A percentile compares a stretch with the other conserved stretches of the same genome.
These are phyloP conservation scores for Lycodopsis pacificus DNA, from an alignment of 2,797 vertebrate species.

Conservation along the genomic window DNA sequence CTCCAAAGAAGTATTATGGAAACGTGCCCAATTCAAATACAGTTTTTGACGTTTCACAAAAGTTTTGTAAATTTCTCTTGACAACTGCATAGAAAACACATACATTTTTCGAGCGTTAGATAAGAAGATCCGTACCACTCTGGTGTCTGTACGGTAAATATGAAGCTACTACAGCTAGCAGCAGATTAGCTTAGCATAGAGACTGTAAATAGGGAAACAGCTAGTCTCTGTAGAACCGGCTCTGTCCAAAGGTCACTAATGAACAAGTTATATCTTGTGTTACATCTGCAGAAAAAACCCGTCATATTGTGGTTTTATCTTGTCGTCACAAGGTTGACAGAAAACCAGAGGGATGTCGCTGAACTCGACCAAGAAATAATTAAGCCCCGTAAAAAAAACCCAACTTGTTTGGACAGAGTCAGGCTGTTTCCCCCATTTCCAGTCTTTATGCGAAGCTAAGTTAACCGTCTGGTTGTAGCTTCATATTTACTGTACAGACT, in stretches of 20 bases:
- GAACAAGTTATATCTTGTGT: constrained; percentile 1
- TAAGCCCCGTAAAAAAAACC: background rate
- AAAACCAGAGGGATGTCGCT: background rate
- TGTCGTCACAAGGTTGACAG: background rate
- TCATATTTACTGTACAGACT: background rate
- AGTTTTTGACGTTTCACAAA: too few relatives aligned
- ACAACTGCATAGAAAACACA: background rate
- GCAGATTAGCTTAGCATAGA: background rate
- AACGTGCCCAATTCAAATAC: too few relatives aligned
- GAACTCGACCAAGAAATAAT: background rate
- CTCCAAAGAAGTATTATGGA: too few relatives aligned
- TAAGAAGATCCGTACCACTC: background rate
- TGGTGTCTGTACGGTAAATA: background rate
- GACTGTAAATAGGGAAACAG: background rate
- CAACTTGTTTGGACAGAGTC: background rate
- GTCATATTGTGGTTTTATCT: background rate
- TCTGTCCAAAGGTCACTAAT: constrained; percentile 1
- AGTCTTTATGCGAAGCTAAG: background rate
- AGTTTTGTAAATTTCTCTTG: too few relatives aligned
- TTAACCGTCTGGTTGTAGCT: background rate
- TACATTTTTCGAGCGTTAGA: background rate
- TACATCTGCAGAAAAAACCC: background rate
- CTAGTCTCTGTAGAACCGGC: background rate
- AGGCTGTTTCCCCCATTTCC: background rate
- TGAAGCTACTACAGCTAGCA: background rate